Base-by-base conservation (phyloP, 2,888 invertebrate species). In the Caenorhabditis sinica region DNA sequence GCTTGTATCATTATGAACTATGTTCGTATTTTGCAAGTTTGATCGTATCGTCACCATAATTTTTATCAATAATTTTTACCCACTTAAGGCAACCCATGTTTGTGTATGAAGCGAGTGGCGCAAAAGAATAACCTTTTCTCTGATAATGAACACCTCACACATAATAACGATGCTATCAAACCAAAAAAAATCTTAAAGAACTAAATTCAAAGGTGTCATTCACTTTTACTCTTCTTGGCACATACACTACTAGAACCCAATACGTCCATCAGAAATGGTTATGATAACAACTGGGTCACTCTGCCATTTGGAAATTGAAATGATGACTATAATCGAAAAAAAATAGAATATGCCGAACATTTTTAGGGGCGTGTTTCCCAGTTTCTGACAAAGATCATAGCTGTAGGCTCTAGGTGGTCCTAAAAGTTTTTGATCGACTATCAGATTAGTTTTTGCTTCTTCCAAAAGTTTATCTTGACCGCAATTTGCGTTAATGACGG, bases 91-190 rank as follows among this genome's bases (percentile, higher is more conserved):
- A 69, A 63, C 71, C 63, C 36, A 45, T 71, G 68, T 61, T 61
- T 69, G 69, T 61, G 45, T 69, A 63, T 63, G 43, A 25, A 30
- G 36, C 30, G 53, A 43, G 51, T 45, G 25, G 30, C 28, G 49
- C 45, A 36, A 28, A 36, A 33, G 53, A 28, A 30, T 43, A 58
- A 60, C 58, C 45, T 40, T 40, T 40, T 23, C 25, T 61, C 60
- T 68, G 68, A 76, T 68, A 68, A 75, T 56, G 45, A 66, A 49
- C 61, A 45, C 25, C 51, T 36, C 40, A 30, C 28, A 11, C 40
- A 36, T 28, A 68, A 60, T 28, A 68, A 68, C 45, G 49, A 60
- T 60, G 51, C 51, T 53, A 60, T 61, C 60, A 69, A 61, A 76
- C 53, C 33, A 20, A n/a, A 45, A 15, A 45, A 17, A 36, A 51